phyloP scores from a whole-genome alignment of 2,797 vertebrate genomes.

The Thunnus albacares region DNA sequence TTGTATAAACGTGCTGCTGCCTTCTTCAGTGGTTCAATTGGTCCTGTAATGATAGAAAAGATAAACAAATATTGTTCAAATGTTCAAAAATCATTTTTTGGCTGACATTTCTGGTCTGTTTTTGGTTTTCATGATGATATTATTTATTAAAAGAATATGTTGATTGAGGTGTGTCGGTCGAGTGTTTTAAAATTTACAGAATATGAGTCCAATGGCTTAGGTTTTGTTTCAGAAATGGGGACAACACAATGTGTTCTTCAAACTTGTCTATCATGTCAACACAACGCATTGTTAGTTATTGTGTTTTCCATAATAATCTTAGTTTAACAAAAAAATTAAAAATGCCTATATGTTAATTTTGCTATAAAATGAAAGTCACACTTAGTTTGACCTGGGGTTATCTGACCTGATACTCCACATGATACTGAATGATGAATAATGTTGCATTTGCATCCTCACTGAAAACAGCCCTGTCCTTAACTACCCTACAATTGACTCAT shows the following conservation, averaged over 20 bases:
- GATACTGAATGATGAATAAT: neutral
- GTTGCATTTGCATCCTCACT: neutral
- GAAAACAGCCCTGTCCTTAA: neutral
- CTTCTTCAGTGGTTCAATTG: conserved; percentile 45
- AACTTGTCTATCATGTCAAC: neutral
- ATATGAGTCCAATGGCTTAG: neutral
- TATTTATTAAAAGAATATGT: conserved; percentile 80
- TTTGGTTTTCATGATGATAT: conserved; percentile 62
- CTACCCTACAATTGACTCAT: neutral
- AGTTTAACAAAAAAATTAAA: no score
- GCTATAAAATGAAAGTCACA: no score
- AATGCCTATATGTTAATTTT: no score
- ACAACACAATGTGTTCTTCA: neutral
- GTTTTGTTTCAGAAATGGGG: neutral
- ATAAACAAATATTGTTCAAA: conserved; percentile 40
- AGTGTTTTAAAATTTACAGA: conserved; percentile 3
- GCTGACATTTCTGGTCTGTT: conserved; percentile 21
- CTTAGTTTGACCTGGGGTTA: no score
- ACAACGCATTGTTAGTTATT: no score
- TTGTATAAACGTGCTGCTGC: conserved; percentile 58
- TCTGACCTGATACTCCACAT: neutral
- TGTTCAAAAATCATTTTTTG: conserved; percentile 6
- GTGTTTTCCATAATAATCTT: no score
- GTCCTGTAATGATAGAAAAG: conserved; percentile 47
- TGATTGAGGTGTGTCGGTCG: conserved; percentile 57